A percentile compares a stretch with the other conserved stretches of the same genome.
Conservation (phyloP, 2,797 vertebrate genomes). For the Enteromius afrohamiltoni region DNA sequence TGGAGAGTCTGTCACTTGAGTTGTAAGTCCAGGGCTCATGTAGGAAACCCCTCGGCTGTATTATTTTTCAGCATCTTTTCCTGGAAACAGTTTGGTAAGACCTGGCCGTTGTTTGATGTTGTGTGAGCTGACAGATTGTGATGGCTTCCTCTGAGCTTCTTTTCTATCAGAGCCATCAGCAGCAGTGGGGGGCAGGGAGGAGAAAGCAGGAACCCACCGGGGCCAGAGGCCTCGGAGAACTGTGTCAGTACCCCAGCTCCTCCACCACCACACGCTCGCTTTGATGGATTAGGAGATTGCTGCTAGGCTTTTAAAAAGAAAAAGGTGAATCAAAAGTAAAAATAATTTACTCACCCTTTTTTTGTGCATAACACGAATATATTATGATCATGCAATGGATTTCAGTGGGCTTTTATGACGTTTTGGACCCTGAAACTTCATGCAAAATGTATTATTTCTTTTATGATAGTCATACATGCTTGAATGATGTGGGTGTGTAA, state of each 20-base stretch:
- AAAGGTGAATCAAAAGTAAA: slow-evolving; percentile 4
- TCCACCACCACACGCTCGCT: slow-evolving; percentile 22
- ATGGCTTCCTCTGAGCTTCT: slow-evolving; percentile 62
- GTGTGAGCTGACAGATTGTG: slow-evolving; percentile 61
- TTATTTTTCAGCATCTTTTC: slow-evolving; percentile 59
- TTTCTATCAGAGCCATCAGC: slow-evolving; percentile 58
- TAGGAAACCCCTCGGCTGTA: slow-evolving; percentile 36
- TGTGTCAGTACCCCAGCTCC: slow-evolving; percentile 50
- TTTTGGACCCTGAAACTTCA: not conserved
- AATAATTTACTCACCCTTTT: not conserved
- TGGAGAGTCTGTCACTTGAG: slow-evolving; percentile 35
- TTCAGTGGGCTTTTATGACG: not conserved
- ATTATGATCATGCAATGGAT: not conserved
- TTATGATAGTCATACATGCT: not conserved
- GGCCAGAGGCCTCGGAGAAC: slow-evolving; percentile 59
- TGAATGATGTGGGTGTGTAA: not conserved
- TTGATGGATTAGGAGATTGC: slow-evolving; percentile 53
- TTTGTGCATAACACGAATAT: not conserved
- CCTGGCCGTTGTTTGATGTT: slow-evolving; percentile 62
- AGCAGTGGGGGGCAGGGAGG: slow-evolving; percentile 59
- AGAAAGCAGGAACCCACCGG: slow-evolving; percentile 52
- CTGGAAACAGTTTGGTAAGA: slow-evolving; percentile 54
- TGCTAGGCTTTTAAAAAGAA: slow-evolving; percentile 22
- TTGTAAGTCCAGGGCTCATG: slow-evolving; percentile 2
- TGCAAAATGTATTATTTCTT: slow-evolving; percentile 1